Evolutionary conservation across 2,797 vertebrate genomes (phyloP).

Genomic region (Coilia nasus): DNA sequence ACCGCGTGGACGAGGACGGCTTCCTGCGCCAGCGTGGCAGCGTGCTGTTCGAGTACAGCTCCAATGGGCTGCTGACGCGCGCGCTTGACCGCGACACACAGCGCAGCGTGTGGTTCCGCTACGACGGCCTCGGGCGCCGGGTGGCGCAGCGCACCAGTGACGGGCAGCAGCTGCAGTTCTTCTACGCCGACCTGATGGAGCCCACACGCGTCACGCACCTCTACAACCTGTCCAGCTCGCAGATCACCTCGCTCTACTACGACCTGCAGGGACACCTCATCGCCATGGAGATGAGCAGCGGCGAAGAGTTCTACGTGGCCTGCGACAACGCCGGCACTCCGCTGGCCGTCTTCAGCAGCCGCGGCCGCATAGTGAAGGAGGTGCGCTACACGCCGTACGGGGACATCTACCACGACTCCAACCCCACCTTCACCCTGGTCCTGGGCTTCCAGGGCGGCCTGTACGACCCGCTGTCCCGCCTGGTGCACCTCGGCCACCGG

Average conservation of each 20-base stretch:
- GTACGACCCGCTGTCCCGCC: conserved; percentile 89
- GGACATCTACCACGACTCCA: conserved; percentile 95
- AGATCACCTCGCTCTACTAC: conserved; percentile 97
- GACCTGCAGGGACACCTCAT: conserved; percentile 99
- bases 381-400: conserved; percentile 95
- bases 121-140: conserved; percentile 92
- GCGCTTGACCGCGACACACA: conserved; percentile 85
- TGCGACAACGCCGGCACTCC: conserved; percentile 94
- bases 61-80: conserved; percentile 89
- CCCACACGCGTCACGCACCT: conserved; percentile 95
- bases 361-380: conserved; percentile 93
- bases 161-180: conserved; percentile 92
- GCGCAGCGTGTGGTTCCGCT: conserved; percentile 88
- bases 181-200: conserved; percentile 93
- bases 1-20: conserved; percentile 93
- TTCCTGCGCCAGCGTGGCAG: conserved; percentile 94
- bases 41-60: conserved; percentile 92
- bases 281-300: conserved; percentile 98
- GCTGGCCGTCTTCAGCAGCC: conserved; percentile 92
- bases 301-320: conserved; percentile 96
- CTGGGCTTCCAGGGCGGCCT: conserved; percentile 97
- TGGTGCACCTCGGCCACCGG: conserved; percentile 91
- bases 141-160: conserved; percentile 88
- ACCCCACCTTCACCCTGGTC: conserved; percentile 89
- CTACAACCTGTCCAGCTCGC: conserved; percentile 93